Percentiles rank a stretch among this genome's conserved stretches.
Evolutionary conservation across 2,888 invertebrate species (phyloP).

Genomic region (Himalopsyche kuldschensis): DNA sequence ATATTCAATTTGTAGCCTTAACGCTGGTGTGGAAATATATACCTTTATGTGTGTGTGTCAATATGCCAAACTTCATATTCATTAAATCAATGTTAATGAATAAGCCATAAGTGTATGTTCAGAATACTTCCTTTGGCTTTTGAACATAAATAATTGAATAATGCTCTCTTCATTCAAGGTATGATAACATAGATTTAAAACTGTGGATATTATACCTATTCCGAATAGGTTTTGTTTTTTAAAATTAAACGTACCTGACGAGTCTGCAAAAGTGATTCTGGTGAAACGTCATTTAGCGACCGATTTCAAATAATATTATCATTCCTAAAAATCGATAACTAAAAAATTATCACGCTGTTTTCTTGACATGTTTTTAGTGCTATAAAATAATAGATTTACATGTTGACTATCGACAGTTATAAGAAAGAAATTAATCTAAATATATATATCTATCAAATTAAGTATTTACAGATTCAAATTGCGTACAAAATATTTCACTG

Average conservation of each 20-base stretch:
- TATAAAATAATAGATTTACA: not conserved
- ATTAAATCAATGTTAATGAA: not conserved
- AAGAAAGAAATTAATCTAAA: not conserved
- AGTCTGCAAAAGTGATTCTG: not conserved
- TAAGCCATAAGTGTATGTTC: not conserved
- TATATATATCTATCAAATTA: not conserved
- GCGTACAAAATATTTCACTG: not conserved
- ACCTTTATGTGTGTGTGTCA: not conserved
- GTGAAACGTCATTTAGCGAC: not conserved
- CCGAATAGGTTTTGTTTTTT: not conserved
- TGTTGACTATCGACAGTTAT: not conserved
- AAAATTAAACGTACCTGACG: not conserved
- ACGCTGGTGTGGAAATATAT: not conserved
- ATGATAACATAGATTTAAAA: not conserved
- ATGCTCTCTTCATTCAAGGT: conserved; percentile 4
- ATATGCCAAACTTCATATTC: not conserved
- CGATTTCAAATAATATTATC: not conserved
- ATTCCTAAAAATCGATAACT: not conserved
- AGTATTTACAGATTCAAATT: not conserved
- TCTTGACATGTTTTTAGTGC: no score
- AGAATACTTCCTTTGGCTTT: not conserved
- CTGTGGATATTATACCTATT: not conserved
- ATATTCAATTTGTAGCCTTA: not conserved
- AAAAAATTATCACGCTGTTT: no score
- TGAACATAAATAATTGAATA: no score